Conservation (phyloP, 2,113 vertebrate species). For the Melanostigma gelatinosum region DNA sequence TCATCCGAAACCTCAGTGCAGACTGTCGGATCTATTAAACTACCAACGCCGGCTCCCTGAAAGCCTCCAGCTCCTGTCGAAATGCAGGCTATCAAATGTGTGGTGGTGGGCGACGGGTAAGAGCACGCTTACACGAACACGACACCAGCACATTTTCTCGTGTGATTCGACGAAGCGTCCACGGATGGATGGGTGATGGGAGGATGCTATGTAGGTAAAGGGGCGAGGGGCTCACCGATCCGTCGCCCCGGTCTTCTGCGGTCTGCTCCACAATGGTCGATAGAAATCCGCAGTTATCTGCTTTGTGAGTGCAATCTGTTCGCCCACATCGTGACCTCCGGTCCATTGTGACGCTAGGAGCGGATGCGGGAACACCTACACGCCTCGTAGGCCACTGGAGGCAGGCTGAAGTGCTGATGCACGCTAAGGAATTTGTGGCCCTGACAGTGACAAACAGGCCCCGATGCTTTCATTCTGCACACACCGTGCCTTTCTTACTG, state of each 20-base stretch:
- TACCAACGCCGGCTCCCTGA: constrained; percentile 38
- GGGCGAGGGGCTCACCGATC: constrained; percentile 66
- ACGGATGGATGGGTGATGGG: constrained; percentile 68
- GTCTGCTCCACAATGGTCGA: background rate
- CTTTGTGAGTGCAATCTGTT: background rate
- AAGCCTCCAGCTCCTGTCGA: constrained; percentile 59
- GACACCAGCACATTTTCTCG: background rate
- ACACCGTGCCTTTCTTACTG: constrained; percentile 11
- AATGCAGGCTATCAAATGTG: constrained; percentile 88
- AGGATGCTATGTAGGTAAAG: constrained; percentile 75
- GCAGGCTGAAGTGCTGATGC: constrained; percentile 76
- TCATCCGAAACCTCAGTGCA: constrained; percentile 59
- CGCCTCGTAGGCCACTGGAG: constrained; percentile 73
- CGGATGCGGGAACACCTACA: constrained; percentile 56
- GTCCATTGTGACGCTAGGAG: background rate
- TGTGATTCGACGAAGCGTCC: constrained; percentile 48
- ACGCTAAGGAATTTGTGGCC: constrained; percentile 71
- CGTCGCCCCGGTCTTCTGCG: constrained; percentile 20
- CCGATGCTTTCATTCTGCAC: constrained; percentile 44
- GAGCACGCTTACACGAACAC: constrained; percentile 17
- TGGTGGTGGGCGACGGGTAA: constrained; percentile 88
- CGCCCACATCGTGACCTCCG: background rate
- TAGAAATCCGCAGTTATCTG: background rate
- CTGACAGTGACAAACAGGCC: constrained; percentile 66
- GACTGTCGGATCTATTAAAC: constrained; percentile 46